Base-by-base conservation (phyloP, 1,140 invertebrate genomes). In the Neodiprion lecontei region DNA sequence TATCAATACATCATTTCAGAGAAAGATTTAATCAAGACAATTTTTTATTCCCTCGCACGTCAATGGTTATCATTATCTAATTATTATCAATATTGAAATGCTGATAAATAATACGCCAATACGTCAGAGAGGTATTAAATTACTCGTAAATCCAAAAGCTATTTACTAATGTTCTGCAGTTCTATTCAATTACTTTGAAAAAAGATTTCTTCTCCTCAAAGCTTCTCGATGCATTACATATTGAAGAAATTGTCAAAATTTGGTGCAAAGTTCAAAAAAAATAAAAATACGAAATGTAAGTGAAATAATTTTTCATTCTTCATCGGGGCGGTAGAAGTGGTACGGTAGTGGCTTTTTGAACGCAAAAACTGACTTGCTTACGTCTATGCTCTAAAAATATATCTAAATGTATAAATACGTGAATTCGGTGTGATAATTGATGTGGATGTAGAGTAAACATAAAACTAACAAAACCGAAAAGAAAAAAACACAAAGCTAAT, bases 371-470 rank as follows among this genome's bases (percentile, higher is more conserved):
- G 3, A 40, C 28, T 40, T 9, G 53, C 53, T 61, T 61, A 61
- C 53, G 53, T 61, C 53, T 5, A 61, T 61, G 53, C 11, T 61
- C 53, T 61, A 61, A 61, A 61, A 70, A 74, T 74, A 67, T 74
- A 68, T 70, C 50, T 74, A 74, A 67, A 74, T 70, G 47, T 12
- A 74, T 61, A 28, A 74, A 69, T 14, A 61, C 68, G n/a, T 17
- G 21, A 74, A 74, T 61, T 67, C 14, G 40, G 9, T 50, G 69
- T 67, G 67, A 73, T 70, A n/a, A 66, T 72, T 65, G 61, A 61
- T 12, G 53, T 17, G 53, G n/a, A 9, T 61, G 3, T 61, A 61
- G 53, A 40, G 53, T 61, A 61, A 61, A 61, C 11, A 61, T 14
- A 61, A 61, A 61, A 61, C n/a, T 40, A 40, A 40, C 28, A 40